Percentiles rank a stretch among this genome's conserved stretches.
phyloP scores from a whole-genome alignment of 2,888 invertebrate species.

The Protonemura montana region DNA sequence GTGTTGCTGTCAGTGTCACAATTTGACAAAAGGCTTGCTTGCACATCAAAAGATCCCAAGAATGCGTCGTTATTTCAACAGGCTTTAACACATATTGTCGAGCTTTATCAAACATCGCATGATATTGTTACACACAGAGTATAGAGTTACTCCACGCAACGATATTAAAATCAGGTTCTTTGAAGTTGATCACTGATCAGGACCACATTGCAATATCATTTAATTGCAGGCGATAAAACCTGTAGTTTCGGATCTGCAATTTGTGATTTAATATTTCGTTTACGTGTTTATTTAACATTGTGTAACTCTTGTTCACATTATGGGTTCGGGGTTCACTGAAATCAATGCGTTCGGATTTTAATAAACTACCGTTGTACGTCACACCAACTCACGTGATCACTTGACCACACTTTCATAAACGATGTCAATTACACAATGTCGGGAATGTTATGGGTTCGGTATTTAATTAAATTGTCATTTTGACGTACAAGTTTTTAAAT shows the following conservation, averaged over 20 bases:
- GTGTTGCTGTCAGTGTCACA: conserved; percentile 7
- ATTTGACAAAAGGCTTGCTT: not conserved
- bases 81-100: not conserved
- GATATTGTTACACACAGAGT: not conserved
- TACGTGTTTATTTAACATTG: not conserved
- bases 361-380: not conserved
- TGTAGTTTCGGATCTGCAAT: not conserved
- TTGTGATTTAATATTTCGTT: not conserved
- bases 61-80: not conserved
- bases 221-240: not conserved
- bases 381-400: not conserved
- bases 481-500: not conserved
- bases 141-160: not conserved
- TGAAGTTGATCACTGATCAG: not conserved
- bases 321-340: not conserved
- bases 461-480: not conserved
- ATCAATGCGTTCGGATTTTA: not conserved
- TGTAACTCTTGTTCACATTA: no score
- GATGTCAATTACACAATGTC: not conserved
- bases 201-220: not conserved
- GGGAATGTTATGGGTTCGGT: not conserved
- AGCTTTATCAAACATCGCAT: not conserved
- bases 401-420: not conserved
- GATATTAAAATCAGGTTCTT: not conserved
- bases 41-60: conserved; percentile 7